Evolutionary conservation across 2,888 invertebrate genomes (phyloP).

Genomic region (Smittia sp.): DNA sequence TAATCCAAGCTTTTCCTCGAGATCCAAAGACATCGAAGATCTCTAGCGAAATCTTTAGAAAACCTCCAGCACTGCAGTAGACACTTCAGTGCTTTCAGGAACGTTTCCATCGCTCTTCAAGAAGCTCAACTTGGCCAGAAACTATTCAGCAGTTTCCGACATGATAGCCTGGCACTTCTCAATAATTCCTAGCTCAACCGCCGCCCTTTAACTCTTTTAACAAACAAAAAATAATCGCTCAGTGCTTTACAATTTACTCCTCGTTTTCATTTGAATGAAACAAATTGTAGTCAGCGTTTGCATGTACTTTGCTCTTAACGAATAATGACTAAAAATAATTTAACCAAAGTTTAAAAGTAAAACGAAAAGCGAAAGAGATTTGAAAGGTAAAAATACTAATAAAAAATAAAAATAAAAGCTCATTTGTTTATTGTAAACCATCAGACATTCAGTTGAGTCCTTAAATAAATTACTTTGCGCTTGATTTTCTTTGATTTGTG

Average conservation of each 20-base stretch:
- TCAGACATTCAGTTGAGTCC: constrained; percentile 10
- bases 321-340: constrained; percentile 42
- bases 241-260: constrained; percentile 13
- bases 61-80: too few relatives aligned
- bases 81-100: too few relatives aligned
- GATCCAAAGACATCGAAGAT: too few relatives aligned
- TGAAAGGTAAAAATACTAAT: constrained; percentile 22
- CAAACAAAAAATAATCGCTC: constrained; percentile 23
- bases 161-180: too few relatives aligned
- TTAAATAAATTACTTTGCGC: constrained; percentile 19
- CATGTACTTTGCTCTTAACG: neutral
- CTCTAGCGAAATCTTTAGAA: too few relatives aligned
- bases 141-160: neutral
- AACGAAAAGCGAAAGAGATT: constrained; percentile 20
- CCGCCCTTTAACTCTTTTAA: neutral
- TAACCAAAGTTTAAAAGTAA: constrained; percentile 34
- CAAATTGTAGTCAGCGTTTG: neutral
- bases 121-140: neutral
- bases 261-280: neutral
- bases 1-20: too few relatives aligned
- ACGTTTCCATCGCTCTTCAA: too few relatives aligned
- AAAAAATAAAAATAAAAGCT: constrained; percentile 8
- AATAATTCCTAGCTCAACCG: too few relatives aligned
- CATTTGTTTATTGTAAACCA: neutral
- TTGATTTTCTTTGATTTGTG: constrained; percentile 7